Conservation (phyloP, 2,113 vertebrate genomes). For the Ginglymostoma cirratum region DNA sequence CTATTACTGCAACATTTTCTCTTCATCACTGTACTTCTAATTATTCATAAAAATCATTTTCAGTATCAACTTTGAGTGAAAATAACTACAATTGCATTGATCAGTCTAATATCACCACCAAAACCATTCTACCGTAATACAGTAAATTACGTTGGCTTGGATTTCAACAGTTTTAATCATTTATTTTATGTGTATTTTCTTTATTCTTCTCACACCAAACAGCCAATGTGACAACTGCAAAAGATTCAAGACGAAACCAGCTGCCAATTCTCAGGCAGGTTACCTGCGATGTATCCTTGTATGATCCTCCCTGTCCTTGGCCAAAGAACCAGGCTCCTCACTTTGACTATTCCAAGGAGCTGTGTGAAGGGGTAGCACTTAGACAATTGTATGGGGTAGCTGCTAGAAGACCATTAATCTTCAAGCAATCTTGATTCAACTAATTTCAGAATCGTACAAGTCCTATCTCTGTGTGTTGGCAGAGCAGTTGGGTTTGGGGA, state of each 20-base stretch:
- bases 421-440: not conserved
- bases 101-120: not conserved
- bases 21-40: not conserved
- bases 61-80: not conserved
- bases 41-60: not conserved
- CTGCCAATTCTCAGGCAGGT: not conserved
- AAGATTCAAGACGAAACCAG: not conserved
- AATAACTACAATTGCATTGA: not conserved
- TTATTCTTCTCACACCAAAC: not conserved
- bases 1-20: too few species aligned
- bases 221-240: not conserved
- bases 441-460: not conserved
- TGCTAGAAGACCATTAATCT: not conserved
- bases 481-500: not conserved
- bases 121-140: not conserved
- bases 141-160: not conserved
- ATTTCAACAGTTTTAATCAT: not conserved
- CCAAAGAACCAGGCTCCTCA: not conserved
- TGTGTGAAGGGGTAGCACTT: not conserved
- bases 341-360: not conserved
- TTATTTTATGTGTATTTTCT: not conserved
- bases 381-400: too few species aligned
- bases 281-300: not conserved
- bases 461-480: not conserved
- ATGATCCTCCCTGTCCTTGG: not conserved